Evolutionary conservation across 2,797 vertebrate genomes (phyloP), one percentile per base, ranked within the genome.

Genomic region (Leuciscus waleckii): DNA sequence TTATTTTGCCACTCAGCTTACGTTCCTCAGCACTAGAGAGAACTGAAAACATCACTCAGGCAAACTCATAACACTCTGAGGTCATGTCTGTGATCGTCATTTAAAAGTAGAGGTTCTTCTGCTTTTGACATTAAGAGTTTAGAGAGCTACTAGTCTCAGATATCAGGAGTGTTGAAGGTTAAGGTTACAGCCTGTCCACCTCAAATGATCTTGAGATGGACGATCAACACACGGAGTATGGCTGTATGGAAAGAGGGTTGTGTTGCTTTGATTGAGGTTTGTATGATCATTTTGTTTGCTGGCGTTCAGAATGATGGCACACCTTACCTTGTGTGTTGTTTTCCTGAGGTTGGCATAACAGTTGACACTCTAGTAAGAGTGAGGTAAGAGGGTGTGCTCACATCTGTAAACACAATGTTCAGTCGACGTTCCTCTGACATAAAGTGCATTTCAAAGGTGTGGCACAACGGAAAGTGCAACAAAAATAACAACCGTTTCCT

Each of bases 321-420:
- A 80, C 78, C 63, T 67, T 84, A 80, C 78, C 63, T 63, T 84
- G 43, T 79, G 73, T 78, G 86, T 86, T 91, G 90, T 92, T 92
- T 91, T 89, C 87, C 84, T 83, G 85, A 87, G 82, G 71, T 87
- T 83, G 79, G 71, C 81, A 75, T 32, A 58, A 87, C 41, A 88
- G 81, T 88, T 86, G 80, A 85, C 91, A 73, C 61, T 69, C 56
- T 41, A 56, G 67, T 56, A 71, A 16, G 23, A 37, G 86, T 86
- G 85, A 88, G 74, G 49, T 86, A 79, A 87, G 77, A 83, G 91
- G 91, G 83, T 65, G 92, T 90, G 90, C 84, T 84, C 32, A 23
- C 23, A 46, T 74, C 46, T 75, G 14, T 21, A 80, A 80, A 69
- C 17, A 49, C 35, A 17, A 43, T 76, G 74, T 77, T 70, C 11